A percentile compares a stretch with the other conserved stretches of the same genome.
Conservation (phyloP, 2,797 vertebrate genomes). For the Leuciscus waleckii region DNA sequence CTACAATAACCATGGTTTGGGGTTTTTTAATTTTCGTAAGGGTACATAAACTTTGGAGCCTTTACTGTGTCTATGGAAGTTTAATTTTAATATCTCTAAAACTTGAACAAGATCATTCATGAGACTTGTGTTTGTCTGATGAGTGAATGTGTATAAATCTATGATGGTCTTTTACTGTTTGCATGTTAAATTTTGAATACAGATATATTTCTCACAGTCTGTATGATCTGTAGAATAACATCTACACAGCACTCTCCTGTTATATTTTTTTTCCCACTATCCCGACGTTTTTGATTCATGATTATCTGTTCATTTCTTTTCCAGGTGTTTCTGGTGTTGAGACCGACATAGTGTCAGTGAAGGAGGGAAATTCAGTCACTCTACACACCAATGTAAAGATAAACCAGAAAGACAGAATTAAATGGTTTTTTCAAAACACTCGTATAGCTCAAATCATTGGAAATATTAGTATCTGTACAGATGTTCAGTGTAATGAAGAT, state of each 20-base stretch:
- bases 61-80: no score
- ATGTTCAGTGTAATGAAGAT: not conserved
- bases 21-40: no score
- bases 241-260: no score
- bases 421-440: fast-evolving
- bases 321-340: not conserved
- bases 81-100: no score
- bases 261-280: no score
- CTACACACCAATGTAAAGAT: not conserved
- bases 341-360: fast-evolving
- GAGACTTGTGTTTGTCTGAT: not conserved
- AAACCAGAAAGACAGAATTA: not conserved
- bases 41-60: no score
- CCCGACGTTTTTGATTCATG: no score
- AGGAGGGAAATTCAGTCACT: not conserved
- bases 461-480: not conserved
- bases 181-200: no score
- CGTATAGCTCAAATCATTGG: not conserved
- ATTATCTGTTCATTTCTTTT: not conserved
- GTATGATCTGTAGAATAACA: no score
- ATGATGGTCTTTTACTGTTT: no score
- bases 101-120: not conserved
- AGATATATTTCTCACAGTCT: no score
- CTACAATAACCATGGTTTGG: no score
- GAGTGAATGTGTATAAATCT: not conserved